Base-by-base conservation (phyloP, 2,797 vertebrate genomes). In the Chaenodraco wilsoni region DNA sequence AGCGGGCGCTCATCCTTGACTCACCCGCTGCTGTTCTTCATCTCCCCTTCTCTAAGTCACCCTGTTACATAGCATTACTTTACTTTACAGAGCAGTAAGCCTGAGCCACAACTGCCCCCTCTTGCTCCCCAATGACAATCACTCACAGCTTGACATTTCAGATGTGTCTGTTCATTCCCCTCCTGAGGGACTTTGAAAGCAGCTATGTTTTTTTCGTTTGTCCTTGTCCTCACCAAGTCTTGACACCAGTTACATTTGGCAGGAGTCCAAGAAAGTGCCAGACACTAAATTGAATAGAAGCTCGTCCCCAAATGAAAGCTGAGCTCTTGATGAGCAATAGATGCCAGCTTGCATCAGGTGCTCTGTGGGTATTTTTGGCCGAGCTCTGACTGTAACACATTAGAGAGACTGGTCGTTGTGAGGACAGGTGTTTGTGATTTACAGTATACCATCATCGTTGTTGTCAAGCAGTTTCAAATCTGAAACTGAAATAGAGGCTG, bases 391-490 rank as follows among this genome's bases (percentile, higher is more conserved):
- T 46, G 14, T 58, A 69, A 56, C 70, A 71, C n/a, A 59, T 21
- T 37, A 2, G 41, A 49, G 45, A 67, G 45, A 71, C 68, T 51
- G 40, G 63, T 78, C 64, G 56, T 49, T 19, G 6, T 9, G 37
- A 59, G 37, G 64, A 78, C 68, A 72, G 68, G 64, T 75, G 75
- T 76, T 72, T 60, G 44, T 55, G 79, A 69, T 79, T 69, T 65
- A 67, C 74, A 5, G 23, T 56, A 49, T n/a, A 11, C 46, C 10
- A 21, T 33, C 15, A 0, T 60, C 61, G 65, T 83, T 82, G 62
- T 68, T 61, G 54, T 45, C 6, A 10, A 69, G 48, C 48, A 46
- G 61, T 33, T 50, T 57, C 67, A 66, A 79, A 74, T 60, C 21
- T 15, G 2, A 58, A 54, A 68, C 21, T 56, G 40, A 74, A 78